A percentile compares a stretch with the other conserved stretches of the same genome.
phyloP scores from a whole-genome alignment of 1,140 invertebrate species.

The Pseudomyrmex cubaensis region DNA sequence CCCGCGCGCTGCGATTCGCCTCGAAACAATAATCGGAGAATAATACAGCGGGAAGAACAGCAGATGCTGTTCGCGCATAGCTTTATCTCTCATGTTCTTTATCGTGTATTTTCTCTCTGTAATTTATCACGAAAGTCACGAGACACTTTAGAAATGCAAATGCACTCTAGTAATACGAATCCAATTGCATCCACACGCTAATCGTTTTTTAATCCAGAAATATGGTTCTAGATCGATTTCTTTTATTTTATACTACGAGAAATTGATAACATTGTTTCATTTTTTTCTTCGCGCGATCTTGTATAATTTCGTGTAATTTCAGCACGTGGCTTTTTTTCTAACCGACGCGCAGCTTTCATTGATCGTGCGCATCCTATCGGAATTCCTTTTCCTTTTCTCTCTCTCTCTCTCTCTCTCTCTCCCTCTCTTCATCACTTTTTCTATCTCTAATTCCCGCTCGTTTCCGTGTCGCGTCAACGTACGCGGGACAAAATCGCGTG shows the following conservation, averaged over 20 bases:
- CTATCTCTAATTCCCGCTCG: not conserved
- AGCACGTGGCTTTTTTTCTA: slow-evolving; percentile 28
- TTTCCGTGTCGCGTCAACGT: slow-evolving; percentile 11
- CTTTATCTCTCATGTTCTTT: no score
- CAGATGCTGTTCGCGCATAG: no score
- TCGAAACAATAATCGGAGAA: not conserved
- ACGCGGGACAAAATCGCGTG: slow-evolving; percentile 38
- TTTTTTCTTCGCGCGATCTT: no score
- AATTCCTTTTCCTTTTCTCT: slow-evolving; percentile 6
- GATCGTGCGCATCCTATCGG: slow-evolving; percentile 7
- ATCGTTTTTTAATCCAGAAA: no score
- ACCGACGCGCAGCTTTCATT: slow-evolving; percentile 8
- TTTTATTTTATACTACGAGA: not conserved
- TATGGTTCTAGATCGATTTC: not conserved
- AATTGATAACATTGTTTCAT: not conserved
- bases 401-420: not conserved
- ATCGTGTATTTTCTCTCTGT: no score
- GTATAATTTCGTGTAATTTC: not conserved
- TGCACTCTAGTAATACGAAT: no score
- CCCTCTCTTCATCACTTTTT: not conserved
- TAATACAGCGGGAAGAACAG: slow-evolving; percentile 23
- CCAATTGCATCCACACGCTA: no score
- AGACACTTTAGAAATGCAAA: no score
- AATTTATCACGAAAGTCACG: no score
- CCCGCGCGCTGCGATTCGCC: not conserved